Conservation (phyloP, 2,888 invertebrate genomes). For the Ischnus inquisitorius region DNA sequence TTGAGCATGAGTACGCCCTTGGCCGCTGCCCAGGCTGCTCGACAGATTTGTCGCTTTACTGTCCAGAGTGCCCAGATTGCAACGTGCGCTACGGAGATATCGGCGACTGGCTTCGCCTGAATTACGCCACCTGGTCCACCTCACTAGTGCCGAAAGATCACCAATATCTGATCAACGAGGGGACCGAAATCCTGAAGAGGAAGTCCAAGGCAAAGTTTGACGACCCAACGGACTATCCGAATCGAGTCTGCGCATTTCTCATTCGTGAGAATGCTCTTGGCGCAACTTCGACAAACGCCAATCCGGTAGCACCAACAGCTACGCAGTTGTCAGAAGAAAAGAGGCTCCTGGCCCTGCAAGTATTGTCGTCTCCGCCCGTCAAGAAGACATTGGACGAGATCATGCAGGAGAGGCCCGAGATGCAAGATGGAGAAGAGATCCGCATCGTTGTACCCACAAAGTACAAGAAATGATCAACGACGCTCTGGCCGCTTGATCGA, state of each 20-base stretch:
- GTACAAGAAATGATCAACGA: constrained; percentile 45
- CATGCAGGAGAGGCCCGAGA: neutral
- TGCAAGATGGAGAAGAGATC: constrained; percentile 18
- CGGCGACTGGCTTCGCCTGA: constrained; percentile 49
- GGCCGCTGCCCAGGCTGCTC: constrained; percentile 46
- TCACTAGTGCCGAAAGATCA: constrained; percentile 37
- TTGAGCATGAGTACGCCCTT: constrained; percentile 44
- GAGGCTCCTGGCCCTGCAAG: neutral
- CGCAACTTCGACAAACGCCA: neutral
- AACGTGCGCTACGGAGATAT: constrained; percentile 42
- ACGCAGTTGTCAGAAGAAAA: constrained; percentile 41
- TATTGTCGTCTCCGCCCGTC: neutral
- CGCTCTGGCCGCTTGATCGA: no score
- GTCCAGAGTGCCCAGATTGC: constrained; percentile 57
- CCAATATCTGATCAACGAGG: constrained; percentile 27
- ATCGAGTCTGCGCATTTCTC: constrained; percentile 21
- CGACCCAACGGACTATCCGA: constrained; percentile 24
- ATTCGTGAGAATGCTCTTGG: constrained; percentile 50
- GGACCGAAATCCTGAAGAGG: constrained; percentile 32
- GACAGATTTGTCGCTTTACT: constrained; percentile 18
- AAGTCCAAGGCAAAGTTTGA: constrained; percentile 33
- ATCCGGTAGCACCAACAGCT: neutral
- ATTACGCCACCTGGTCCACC: constrained; percentile 45
- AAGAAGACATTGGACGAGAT: constrained; percentile 8
- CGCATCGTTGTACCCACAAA: constrained; percentile 27